Evolutionary conservation across 37 sponge, comb jelly and placozoan genomes (phyloP).

Genomic region (Spongilla lacustris): DNA sequence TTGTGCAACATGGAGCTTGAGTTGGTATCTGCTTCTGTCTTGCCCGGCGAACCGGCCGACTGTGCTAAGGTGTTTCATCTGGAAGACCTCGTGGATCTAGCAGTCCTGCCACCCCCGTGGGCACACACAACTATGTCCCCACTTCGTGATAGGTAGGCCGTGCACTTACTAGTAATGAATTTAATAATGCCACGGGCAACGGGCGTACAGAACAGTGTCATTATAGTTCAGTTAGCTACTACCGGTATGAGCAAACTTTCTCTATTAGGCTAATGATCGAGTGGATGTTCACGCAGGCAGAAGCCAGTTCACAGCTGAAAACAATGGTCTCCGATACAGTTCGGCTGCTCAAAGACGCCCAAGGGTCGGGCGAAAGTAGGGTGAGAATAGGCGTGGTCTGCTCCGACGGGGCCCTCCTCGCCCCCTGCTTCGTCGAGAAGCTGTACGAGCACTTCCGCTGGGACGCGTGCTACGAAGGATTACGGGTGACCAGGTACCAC

Average conservation of each 20-base stretch:
- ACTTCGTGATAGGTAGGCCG: constrained; percentile 54
- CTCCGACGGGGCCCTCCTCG: constrained; percentile 33
- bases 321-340: neutral
- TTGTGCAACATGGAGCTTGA: constrained; percentile 13
- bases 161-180: no score
- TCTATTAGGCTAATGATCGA: constrained; percentile 49
- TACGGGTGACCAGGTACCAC: constrained; percentile 44
- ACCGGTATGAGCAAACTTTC: neutral
- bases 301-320: neutral
- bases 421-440: constrained; percentile 68
- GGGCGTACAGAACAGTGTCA: no score
- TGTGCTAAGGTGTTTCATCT: constrained; percentile 11
- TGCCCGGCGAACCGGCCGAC: neutral
- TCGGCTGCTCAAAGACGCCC: neutral
- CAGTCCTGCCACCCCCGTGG: neutral
- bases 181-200: no score
- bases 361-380: neutral
- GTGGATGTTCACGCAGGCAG: constrained; percentile 33
- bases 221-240: no score
- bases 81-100: constrained; percentile 1
- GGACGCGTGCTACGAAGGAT: neutral
- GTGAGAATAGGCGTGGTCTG: constrained; percentile 38
- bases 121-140: constrained; percentile 19
- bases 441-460: constrained; percentile 29
- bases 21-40: constrained; percentile 15